Conservation (phyloP, 2,797 vertebrate species). For the Muraenolepis orangiensis region DNA sequence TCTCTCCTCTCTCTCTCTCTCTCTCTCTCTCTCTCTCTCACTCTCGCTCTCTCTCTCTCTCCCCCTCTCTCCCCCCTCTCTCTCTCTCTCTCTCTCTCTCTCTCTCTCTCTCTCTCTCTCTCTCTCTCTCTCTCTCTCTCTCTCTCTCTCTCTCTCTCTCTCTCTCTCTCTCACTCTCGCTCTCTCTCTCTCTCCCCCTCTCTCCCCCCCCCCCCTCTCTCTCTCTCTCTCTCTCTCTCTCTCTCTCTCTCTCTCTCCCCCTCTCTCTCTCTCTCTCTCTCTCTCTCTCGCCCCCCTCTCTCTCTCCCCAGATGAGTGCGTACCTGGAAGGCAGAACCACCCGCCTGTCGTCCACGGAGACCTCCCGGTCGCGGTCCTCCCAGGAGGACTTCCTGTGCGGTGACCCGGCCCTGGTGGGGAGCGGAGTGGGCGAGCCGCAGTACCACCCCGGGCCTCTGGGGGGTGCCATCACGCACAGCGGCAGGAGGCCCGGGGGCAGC, state of each 20-base stretch:
- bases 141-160: neutral
- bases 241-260: neutral
- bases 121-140: too few species aligned
- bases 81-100: too few species aligned
- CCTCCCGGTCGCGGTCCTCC: constrained; percentile 94
- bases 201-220: too few species aligned
- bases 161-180: too few species aligned
- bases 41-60: too few species aligned
- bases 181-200: too few species aligned
- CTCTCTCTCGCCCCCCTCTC: too few species aligned
- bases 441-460: constrained; percentile 63
- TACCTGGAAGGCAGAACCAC: constrained; percentile 89
- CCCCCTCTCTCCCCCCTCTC: too few species aligned
- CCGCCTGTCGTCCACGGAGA: constrained; percentile 94
- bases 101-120: neutral
- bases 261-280: too few species aligned
- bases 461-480: constrained; percentile 58
- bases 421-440: constrained; percentile 59
- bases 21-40: too few species aligned
- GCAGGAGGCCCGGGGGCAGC: constrained; percentile 66
- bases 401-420: constrained; percentile 37
- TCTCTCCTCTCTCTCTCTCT: neutral
- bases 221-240: too few species aligned
- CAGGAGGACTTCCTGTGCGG: constrained; percentile 81
- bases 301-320: constrained; percentile 83